Conservation (phyloP, 1,140 invertebrate genomes). For the Capitella teleta region DNA sequence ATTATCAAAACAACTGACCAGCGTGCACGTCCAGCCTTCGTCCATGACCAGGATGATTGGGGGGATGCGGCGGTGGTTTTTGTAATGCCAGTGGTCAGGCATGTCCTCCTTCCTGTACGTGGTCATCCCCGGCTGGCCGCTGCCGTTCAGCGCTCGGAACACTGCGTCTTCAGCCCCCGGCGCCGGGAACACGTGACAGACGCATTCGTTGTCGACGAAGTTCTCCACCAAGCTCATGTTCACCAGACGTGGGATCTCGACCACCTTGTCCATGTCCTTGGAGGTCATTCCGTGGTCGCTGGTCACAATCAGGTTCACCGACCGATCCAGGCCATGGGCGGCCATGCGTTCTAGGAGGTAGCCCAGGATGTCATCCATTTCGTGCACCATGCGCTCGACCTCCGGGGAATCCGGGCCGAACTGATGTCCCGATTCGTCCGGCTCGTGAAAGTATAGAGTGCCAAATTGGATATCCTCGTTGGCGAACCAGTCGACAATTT, state of each 20-base stretch:
- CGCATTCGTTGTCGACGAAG: not conserved
- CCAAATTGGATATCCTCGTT: conserved; percentile 50
- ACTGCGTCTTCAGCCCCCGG: conserved; percentile 44
- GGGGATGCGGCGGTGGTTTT: conserved; percentile 46
- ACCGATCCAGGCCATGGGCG: conserved; percentile 38
- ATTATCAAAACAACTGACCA: no score
- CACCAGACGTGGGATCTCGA: not conserved
- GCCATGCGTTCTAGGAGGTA: conserved; percentile 23
- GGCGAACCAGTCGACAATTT: conserved; percentile 50
- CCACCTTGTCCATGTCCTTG: not conserved
- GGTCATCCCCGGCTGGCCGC: conserved; percentile 41
- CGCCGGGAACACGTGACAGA: not conserved
- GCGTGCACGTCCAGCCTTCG: not conserved
- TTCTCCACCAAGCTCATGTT: not conserved
- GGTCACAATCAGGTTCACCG: conserved; percentile 56
- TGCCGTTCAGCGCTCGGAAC: conserved; percentile 44
- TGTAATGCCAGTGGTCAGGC: conserved; percentile 50
- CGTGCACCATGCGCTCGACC: conserved; percentile 25
- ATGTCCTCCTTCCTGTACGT: conserved; percentile 50
- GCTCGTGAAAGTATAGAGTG: conserved; percentile 61
- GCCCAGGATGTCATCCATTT: conserved; percentile 24
- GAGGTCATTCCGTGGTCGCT: conserved; percentile 64
- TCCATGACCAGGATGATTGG: not conserved
- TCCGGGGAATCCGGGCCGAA: conserved; percentile 34
- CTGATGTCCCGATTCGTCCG: conserved; percentile 49